These are phyloP conservation scores for Synanceia verrucosa DNA, from an alignment of 2,797 vertebrate species.

Conservation along the genomic window DNA sequence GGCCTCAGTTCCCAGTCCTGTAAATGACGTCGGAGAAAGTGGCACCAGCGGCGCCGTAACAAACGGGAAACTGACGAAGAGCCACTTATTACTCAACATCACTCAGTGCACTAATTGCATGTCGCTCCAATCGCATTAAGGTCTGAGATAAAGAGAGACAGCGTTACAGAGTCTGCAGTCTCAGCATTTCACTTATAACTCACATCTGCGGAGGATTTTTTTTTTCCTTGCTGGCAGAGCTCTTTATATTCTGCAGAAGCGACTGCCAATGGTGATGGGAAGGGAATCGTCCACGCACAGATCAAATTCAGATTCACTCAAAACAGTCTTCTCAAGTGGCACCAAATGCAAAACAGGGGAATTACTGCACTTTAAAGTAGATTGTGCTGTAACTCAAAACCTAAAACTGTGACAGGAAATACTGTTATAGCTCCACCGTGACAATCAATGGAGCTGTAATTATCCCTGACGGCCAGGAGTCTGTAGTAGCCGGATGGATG, in stretches of 20 bases:
- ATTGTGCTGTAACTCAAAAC: conserved; percentile 59
- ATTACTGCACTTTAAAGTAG: conserved; percentile 35
- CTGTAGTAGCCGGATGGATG: conserved; percentile 12
- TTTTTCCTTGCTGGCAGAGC: conserved; percentile 46
- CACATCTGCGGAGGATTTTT: conserved; percentile 29
- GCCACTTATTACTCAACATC: conserved; percentile 36
- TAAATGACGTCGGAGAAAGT: conserved; percentile 72
- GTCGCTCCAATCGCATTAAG: conserved; percentile 14
- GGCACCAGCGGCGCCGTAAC: conserved; percentile 41
- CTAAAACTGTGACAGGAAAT: conserved; percentile 54
- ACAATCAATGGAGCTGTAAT: conserved; percentile 62
- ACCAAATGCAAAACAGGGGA: conserved; percentile 44
- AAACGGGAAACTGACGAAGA: conserved; percentile 46
- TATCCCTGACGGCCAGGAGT: conserved; percentile 53
- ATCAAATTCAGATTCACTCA: conserved; percentile 30
- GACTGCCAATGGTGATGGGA: conserved; percentile 24
- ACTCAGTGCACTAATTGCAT: neutral
- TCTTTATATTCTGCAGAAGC: conserved; percentile 18
- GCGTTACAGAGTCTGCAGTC: conserved; percentile 28
- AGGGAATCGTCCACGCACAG: conserved; percentile 34
- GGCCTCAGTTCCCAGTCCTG: conserved; percentile 43
- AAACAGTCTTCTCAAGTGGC: conserved; percentile 15
- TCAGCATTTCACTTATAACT: conserved; percentile 48
- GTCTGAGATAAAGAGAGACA: conserved; percentile 24
- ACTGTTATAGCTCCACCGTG: conserved; percentile 49